Evolutionary conservation across 2,113 vertebrate species (phyloP), one percentile per base, ranked within the genome.

Genomic region (Anarrhichthys ocellatus): DNA sequence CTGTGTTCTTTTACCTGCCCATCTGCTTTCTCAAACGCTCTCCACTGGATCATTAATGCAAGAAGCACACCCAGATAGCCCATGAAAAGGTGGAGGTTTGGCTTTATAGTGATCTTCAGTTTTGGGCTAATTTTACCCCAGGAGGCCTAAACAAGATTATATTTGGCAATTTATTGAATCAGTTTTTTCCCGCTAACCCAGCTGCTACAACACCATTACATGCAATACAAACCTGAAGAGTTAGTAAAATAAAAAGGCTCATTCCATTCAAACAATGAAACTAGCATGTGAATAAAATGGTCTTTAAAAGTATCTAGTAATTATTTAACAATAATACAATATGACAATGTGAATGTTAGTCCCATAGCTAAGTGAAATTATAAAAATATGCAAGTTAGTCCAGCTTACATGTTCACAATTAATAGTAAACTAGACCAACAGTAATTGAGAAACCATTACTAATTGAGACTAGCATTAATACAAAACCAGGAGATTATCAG

Each of bases 1-100:
- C 44, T 71, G 36, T 84, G 68, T 84, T 87, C 64, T 78, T 85
- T 82, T 78, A 87, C 81, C 73, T 87, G 42, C 61, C 71, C 70
- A 81, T 76, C 70, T 86, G 76, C 78, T 71, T 79, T 81, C 67
- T 83, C 69, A 76, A 78, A 80, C 2, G 1, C 76, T 76, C 56
- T 62, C 66, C 40, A 76, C 48, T 62, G 59, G 79, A 77, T 87
- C 72, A 78, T 86, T 73, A 78, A 81, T 58, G 44, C 40, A 48
- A 56, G 29, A 83, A 73, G 48, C 56, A 48, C 38, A 67, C 80
- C 59, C 83, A 79, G 59, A 62, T 24, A 85, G 73, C 46, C 68
- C 68, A 34, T 56, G 69, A 64, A 83, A 32, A 76, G 38, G 18
- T 78, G 61, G 38, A 76, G 17, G 56, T 76, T 89, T 66, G 63